These are phyloP conservation scores for Mirounga angustirostris DNA, from an alignment of 2,113 vertebrate genomes.

Conservation along the genomic window DNA sequence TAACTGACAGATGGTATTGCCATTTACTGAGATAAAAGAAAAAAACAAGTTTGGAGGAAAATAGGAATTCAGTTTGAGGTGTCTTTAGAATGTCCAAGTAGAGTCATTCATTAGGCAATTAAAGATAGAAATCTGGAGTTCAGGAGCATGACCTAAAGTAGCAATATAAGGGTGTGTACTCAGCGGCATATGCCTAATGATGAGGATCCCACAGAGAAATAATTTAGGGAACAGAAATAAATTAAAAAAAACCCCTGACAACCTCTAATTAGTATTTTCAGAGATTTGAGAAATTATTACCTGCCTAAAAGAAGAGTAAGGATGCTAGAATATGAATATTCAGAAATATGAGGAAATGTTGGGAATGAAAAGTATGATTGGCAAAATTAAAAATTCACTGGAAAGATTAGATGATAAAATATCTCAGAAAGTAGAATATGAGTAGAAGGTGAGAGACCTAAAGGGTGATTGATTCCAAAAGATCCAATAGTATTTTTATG, in stretches of 20 bases:
- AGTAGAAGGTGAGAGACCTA: not conserved
- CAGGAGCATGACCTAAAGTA: not conserved
- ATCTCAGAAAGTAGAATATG: not conserved
- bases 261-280: not conserved
- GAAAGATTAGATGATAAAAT: constrained; percentile 5
- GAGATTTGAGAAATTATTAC: not conserved
- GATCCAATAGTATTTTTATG: not conserved
- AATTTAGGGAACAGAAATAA: not conserved
- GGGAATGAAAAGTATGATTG: not conserved
- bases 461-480: not conserved
- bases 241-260: not conserved
- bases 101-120: not conserved
- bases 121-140: constrained; percentile 13
- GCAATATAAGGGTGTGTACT: not conserved
- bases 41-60: not conserved
- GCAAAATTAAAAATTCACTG: not conserved
- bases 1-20: not conserved
- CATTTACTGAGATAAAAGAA: not conserved
- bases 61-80: not conserved
- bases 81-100: not conserved
- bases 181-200: not conserved
- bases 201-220: not conserved
- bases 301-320: constrained; percentile 25
- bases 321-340: not conserved
- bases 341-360: not conserved